Evolutionary conservation across 2,797 vertebrate species (phyloP).

Genomic region (Hapalemur alaotrensis): DNA sequence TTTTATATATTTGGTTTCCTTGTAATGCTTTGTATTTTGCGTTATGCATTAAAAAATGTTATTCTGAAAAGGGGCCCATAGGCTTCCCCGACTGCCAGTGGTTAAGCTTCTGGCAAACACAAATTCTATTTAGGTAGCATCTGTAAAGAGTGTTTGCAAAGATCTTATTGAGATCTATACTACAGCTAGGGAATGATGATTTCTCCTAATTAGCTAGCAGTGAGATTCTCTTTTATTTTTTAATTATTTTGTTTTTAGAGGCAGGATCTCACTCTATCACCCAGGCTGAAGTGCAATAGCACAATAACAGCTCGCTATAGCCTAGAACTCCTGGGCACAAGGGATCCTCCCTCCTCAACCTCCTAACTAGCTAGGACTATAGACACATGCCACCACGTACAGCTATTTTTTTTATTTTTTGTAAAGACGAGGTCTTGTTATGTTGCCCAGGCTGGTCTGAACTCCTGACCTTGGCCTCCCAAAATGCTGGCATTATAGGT

Average conservation of each 20-base stretch:
- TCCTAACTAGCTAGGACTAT: too few species aligned
- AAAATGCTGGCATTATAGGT: neutral
- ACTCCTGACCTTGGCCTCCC: too few species aligned
- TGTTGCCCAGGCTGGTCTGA: too few species aligned
- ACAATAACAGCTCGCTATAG: too few species aligned
- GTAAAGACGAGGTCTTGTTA: too few species aligned
- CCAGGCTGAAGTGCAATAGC: too few species aligned
- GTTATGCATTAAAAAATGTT: neutral
- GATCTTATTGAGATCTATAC: neutral
- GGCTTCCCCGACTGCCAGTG: neutral
- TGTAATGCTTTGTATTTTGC: neutral
- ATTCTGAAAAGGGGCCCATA: neutral
- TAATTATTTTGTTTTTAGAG: too few species aligned
- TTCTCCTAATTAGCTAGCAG: neutral
- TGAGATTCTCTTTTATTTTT: neutral
- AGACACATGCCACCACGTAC: fast-evolving
- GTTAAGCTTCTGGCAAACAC: neutral
- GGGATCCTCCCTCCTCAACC: too few species aligned
- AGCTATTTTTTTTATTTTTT: too few species aligned
- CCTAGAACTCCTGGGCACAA: too few species aligned
- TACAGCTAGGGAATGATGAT: neutral
- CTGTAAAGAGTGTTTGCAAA: neutral
- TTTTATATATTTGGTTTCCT: neutral
- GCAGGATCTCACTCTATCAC: too few species aligned
- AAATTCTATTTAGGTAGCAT: neutral